phyloP scores from a whole-genome alignment of 2,113 vertebrate genomes.

The Centropus bengalensis region DNA sequence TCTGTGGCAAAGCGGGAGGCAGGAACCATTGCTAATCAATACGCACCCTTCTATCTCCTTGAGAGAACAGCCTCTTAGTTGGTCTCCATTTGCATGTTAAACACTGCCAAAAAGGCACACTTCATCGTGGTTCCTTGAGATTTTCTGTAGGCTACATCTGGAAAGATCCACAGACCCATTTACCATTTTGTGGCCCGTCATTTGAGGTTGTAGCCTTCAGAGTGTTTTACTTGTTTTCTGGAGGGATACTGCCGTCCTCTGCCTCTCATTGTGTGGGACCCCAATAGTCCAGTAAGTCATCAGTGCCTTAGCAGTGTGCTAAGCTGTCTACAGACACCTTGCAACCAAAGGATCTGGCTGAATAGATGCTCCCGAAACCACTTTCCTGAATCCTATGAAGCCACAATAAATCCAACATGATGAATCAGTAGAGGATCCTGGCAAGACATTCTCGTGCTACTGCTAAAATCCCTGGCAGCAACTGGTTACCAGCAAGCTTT shows the following conservation, averaged over 20 bases:
- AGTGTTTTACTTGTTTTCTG: background rate
- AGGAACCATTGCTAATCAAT: background rate
- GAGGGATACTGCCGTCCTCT: background rate
- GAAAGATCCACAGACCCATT: background rate
- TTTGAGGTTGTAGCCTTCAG: background rate
- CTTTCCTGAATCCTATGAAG: background rate
- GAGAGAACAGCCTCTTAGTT: background rate
- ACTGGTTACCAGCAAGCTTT: background rate
- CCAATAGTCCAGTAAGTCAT: background rate
- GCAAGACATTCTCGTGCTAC: background rate
- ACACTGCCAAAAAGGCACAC: background rate
- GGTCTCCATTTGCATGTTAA: background rate
- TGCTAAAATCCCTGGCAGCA: background rate
- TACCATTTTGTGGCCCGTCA: background rate
- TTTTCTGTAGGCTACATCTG: background rate
- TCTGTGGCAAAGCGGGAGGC: background rate
- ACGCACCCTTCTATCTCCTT: background rate
- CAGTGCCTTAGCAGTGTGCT: accelerated
- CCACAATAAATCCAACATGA: background rate
- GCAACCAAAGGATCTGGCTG: background rate
- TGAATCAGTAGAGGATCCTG: background rate
- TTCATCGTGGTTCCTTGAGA: background rate
- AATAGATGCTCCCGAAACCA: background rate
- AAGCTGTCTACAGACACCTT: background rate
- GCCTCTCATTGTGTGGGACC: background rate